These are phyloP conservation scores for Rhynchonycteris naso DNA, from an alignment of 2,797 vertebrate genomes.

Conservation along the genomic window DNA sequence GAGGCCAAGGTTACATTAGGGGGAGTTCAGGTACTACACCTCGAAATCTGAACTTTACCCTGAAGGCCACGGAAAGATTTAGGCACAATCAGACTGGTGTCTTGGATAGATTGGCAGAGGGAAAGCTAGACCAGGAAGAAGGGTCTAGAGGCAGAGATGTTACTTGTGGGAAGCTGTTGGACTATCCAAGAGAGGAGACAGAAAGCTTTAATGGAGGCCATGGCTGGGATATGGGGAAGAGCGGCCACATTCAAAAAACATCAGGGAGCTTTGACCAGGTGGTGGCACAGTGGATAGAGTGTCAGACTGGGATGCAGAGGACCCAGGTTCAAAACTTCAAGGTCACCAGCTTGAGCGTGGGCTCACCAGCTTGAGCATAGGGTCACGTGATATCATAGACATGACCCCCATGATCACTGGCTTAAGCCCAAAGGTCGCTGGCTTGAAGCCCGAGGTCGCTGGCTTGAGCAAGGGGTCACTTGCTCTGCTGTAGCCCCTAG, in stretches of 20 bases:
- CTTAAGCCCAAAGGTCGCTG: no score
- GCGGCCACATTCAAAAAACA: rapidly evolving
- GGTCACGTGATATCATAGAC: no score
- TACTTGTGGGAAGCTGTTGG: neutral
- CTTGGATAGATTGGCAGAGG: neutral
- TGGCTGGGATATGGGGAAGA: neutral
- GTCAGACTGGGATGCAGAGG: no score
- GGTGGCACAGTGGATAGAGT: no score
- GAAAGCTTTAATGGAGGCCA: rapidly evolving
- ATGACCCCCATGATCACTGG: no score
- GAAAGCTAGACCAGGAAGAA: neutral
- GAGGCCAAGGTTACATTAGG: neutral
- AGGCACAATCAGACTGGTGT: neutral
- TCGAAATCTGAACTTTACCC: neutral
- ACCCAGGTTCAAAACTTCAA: no score
- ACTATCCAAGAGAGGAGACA: neutral
- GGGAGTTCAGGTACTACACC: neutral
- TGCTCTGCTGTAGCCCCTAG: no score
- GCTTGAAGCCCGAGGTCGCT: no score
- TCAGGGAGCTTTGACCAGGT: no score
- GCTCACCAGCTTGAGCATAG: no score
- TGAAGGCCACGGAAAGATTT: neutral
- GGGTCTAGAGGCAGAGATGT: neutral
- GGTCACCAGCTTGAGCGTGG: no score
- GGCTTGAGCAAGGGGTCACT: no score